phyloP scores from a whole-genome alignment of 2,113 vertebrate genomes.

The Acanthisitta chloris region DNA sequence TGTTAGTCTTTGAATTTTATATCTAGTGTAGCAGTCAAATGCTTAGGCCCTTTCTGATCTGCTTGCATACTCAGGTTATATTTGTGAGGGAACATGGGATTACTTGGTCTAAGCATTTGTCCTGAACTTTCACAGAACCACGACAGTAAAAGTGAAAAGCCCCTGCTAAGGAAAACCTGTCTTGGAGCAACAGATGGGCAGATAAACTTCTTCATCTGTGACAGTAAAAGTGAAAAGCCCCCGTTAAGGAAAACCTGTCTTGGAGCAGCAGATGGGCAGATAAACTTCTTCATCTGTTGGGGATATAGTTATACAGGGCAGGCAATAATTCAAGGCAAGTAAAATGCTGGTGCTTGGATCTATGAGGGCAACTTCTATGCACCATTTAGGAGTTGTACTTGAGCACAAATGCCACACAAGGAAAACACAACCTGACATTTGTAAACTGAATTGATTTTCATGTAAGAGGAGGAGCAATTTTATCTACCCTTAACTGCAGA shows the following conservation, averaged over 20 bases:
- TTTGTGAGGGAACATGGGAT: background rate
- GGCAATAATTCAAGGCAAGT: background rate
- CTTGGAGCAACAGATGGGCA: background rate
- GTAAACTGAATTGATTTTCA: slow-evolving; percentile 4
- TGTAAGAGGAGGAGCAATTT: background rate
- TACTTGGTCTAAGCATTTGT: background rate
- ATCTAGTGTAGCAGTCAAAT: background rate
- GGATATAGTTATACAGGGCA: background rate
- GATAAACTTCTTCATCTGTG: background rate
- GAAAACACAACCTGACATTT: background rate
- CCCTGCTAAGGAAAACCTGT: background rate
- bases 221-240: background rate
- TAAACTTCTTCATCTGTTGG: background rate
- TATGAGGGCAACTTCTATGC: background rate
- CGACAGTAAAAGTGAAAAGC: background rate
- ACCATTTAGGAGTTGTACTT: background rate
- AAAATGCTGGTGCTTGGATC: background rate
- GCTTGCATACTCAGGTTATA: background rate
- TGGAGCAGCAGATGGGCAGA: background rate
- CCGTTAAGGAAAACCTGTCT: background rate
- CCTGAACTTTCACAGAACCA: background rate
- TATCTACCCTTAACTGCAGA: background rate
- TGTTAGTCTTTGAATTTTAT: background rate
- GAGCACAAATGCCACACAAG: background rate
- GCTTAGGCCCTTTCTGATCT: background rate